Conservation (phyloP, 2,113 vertebrate genomes). For the Sciurus niger region DNA sequence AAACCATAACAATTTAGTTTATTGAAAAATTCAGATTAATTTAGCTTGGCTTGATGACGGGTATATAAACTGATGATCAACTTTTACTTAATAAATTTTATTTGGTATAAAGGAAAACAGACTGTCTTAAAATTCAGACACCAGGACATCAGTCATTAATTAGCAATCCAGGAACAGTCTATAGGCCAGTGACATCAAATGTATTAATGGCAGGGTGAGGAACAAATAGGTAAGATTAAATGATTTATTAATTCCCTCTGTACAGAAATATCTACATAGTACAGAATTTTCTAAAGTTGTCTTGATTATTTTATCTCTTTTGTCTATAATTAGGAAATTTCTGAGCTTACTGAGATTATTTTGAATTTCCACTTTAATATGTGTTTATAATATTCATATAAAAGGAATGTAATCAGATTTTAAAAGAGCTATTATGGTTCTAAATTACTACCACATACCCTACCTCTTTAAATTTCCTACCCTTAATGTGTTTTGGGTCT, state of each 20-base stretch:
- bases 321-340: neutral
- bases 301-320: constrained; percentile 20
- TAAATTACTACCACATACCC: neutral
- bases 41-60: constrained; percentile 22
- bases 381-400: neutral
- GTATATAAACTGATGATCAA: neutral
- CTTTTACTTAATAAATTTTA: constrained; percentile 13
- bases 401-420: neutral
- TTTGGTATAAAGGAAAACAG: constrained; percentile 1
- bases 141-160: neutral
- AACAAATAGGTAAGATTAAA: neutral
- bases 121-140: neutral
- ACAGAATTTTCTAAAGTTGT: neutral
- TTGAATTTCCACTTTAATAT: neutral
- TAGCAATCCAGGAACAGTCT: neutral
- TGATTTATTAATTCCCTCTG: neutral
- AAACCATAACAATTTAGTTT: neutral
- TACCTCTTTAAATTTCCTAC: neutral
- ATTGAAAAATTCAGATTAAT: constrained; percentile 32
- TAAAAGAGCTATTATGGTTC: neutral
- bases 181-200: neutral
- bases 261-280: neutral
- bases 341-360: constrained; percentile 20
- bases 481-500: neutral
- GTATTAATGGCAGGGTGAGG: neutral